Evolutionary conservation across 1,140 invertebrate genomes (phyloP), one percentile per base, ranked within the genome.

Genomic region (Melipona quadrifasciata): DNA sequence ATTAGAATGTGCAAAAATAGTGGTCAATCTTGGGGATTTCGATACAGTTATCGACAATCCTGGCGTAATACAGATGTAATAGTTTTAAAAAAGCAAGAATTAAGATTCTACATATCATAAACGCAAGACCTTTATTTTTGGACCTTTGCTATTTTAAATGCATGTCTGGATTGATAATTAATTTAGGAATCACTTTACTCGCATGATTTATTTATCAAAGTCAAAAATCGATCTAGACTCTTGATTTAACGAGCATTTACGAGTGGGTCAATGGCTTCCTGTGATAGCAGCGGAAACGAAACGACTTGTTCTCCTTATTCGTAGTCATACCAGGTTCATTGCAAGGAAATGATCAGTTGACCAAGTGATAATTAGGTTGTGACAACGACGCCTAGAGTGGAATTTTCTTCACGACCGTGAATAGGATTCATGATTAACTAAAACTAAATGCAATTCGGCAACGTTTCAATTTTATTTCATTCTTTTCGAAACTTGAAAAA

Each of bases 201-300:
- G 12, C 55, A 19, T 58, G 73, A 75, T 75, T 39, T 31, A 58
- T 61, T 61, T n/a, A 21, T 75, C 73, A 75, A 75, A 39, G 73
- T 75, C 73, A 39, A 57, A 58, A 55, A 57, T 75, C 3, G 55
- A 75, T 39, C 24, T 21, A n/a, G n/a, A n/a, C n/a, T n/a, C n/a
- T n/a, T n/a, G n/a, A 11, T 58, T 34, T 75, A 58, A 74, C 53
- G 72, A 75, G 31, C 55, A 12, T 75, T 39, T 61, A 75, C 73
- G 55, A 75, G 73, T 61, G 55, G 73, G 55, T 75, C 73, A 61
- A 75, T n/a, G n/a, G n/a, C n/a, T n/a, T n/a, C n/a, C n/a, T n/a
- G n/a, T n/a, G n/a, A n/a, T n/a, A n/a, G n/a, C n/a, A n/a, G n/a
- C n/a, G n/a, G 5, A 39, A 71, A 71, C 34, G 24, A 71, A 71